These are phyloP conservation scores for Leptonema lineaticorne DNA, from an alignment of 1,140 invertebrate species.

Conservation along the genomic window DNA sequence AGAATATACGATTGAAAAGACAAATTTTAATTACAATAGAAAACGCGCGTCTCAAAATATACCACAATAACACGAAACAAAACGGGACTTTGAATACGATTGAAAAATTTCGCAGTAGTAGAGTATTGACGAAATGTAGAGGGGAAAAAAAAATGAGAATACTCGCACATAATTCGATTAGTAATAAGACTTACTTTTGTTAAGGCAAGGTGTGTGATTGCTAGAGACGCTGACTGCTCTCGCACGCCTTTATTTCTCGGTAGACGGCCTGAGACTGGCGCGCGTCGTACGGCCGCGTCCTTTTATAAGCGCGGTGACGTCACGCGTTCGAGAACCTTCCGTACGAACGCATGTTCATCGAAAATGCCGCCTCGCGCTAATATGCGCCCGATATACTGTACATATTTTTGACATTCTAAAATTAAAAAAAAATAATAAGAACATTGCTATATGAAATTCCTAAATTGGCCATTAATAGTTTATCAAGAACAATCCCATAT, in stretches of 20 bases:
- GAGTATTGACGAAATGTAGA: too few species aligned
- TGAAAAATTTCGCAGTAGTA: too few species aligned
- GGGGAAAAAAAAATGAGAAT: too few species aligned
- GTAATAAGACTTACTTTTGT: not conserved
- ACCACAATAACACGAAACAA: too few species aligned
- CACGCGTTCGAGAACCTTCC: slow-evolving; percentile 39
- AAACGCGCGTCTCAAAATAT: too few species aligned
- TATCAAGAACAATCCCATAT: too few species aligned
- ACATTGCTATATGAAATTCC: too few species aligned
- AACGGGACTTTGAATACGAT: too few species aligned
- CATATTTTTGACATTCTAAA: not conserved
- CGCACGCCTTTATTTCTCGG: not conserved
- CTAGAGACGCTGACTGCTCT: slow-evolving; percentile 3
- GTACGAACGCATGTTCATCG: not conserved
- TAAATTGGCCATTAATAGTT: too few species aligned
- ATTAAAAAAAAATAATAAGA: not conserved
- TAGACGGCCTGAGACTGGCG: not conserved
- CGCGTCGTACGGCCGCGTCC: not conserved
- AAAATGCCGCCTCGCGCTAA: not conserved
- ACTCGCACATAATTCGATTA: too few species aligned
- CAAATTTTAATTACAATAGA: too few species aligned
- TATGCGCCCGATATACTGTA: not conserved
- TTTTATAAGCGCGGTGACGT: slow-evolving; percentile 39
- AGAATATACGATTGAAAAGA: too few species aligned
- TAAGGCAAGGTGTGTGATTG: not conserved